Evolutionary conservation across 2,888 invertebrate genomes (phyloP), one percentile per base, ranked within the genome.

Genomic region (Hemicrepidius hirtus): DNA sequence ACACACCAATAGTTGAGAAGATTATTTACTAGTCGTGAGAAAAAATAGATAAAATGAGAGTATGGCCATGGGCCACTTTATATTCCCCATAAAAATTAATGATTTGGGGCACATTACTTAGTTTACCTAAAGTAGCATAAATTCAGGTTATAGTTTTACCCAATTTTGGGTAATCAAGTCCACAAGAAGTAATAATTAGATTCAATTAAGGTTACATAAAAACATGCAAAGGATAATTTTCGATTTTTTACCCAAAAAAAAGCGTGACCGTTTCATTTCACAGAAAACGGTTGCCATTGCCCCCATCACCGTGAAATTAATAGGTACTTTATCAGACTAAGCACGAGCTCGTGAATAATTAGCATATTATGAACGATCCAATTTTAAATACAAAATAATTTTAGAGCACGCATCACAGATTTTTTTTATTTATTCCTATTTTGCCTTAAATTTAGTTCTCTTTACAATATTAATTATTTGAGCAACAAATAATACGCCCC

Each of bases 251-350:
- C 6, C 20, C n/a, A n/a, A n/a, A 21, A 37, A 13, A 20, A 57
- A 57, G 37, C 57, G 57, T 57, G 57, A 37, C 57, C 18, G 12
- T 18, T 37, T 20, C 12, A 12, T 20, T 37, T n/a, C 12, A 57
- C 20, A 18, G 57, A 57, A 57, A 57, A 37, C 37, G 57, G 10
- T 35, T 37, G 57, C 37, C 28, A 13, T 28, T 53, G 21, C 53
- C 28, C 21, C 21, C 1, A 18, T 32, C 53, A 32, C 21, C 28
- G n/a, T 13, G 24, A 21, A 28, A 53, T 53, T 53, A 53, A 53
- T 53, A 28, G 28, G 28, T 28, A 53, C 49, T 21, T 49, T 49
- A 44, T 44, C 18, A 44, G 16, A 44, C 4, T 16, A 44, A 44
- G 44, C 44, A 44, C 44, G 44, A 6, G 18, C 9, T 44, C 1